Evolutionary conservation across 2,797 vertebrate genomes (phyloP), one percentile per base, ranked within the genome.

Genomic region (Dromococcyx pavoninus): DNA sequence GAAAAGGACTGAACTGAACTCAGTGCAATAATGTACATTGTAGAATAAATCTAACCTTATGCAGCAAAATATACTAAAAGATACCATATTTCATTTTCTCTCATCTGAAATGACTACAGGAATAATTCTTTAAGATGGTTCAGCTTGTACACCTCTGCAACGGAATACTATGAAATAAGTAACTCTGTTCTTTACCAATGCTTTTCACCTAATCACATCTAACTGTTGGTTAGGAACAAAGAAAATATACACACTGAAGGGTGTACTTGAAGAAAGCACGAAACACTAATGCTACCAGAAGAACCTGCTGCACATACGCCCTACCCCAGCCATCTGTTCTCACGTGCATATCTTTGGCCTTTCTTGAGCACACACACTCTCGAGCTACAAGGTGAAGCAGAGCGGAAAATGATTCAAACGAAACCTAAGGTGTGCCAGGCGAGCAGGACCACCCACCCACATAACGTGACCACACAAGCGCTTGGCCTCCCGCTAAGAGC

Each of bases 391-490:
- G 43, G 61, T n/a, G 22, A 69, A 24, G 12, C 50, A 35, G 61
- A 46, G 74, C 0, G 13, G 43, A 44, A 50, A 77, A 37, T 0
- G 1, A 73, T 32, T 73, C 73, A 21, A 67, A 48, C 11, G 22
- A 56, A 92, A 62, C 9, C 21, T 5, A 16, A 44, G 13, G 30
- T 10, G 16, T 51, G 39, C 28, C 0, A 2, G 75, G 33, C 50
- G 7, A 32, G 48, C 35, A 44, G 35, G 11, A 24, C 56, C 66
- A 21, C 57, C 74, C 13, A 12, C n/a, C n/a, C 32, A 5, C 3
- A 0, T 11, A 24, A 39, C 1, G 2, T 0, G 27, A 17, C 51
- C 67, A 54, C 50, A 32, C 35, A 50, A 50, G 57, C 1, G 0
- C 28, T 33, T 28, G 32, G 44, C 22, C 24, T 58, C 17, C 48